Percentiles rank a stretch among this genome's conserved stretches.
These are phyloP conservation scores for Pandion haliaetus DNA, from an alignment of 2,113 vertebrate genomes.

Conservation along the genomic window DNA sequence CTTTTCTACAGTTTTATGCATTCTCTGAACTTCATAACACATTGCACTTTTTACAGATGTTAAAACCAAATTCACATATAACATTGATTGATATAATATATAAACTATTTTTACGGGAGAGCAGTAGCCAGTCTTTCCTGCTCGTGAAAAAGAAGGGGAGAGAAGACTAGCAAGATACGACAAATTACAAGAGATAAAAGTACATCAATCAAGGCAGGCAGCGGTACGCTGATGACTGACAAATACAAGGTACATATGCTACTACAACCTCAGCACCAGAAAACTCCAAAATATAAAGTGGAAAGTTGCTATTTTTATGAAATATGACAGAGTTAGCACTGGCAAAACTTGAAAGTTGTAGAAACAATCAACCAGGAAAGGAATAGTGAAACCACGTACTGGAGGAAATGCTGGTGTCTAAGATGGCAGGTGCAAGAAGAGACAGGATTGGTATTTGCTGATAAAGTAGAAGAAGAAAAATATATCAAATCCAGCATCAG, in stretches of 20 bases:
- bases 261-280: background rate
- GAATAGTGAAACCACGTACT: rapidly evolving
- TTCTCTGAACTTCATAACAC: background rate
- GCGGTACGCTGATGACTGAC: background rate
- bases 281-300: background rate
- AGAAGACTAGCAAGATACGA: background rate
- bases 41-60: background rate
- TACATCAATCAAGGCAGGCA: background rate
- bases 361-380: background rate
- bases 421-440: background rate
- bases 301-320: background rate
- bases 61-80: background rate
- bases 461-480: background rate
- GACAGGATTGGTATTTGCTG: background rate
- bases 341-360: background rate
- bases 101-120: background rate
- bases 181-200: background rate
- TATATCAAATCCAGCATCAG: background rate
- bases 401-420: background rate
- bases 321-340: background rate
- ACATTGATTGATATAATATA: background rate
- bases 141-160: background rate
- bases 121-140: background rate
- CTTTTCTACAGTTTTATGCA: background rate
- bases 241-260: background rate